A percentile compares a stretch with the other conserved stretches of the same genome.
Conservation (phyloP, 2,888 invertebrate species). For the Heliconius ismenius region DNA sequence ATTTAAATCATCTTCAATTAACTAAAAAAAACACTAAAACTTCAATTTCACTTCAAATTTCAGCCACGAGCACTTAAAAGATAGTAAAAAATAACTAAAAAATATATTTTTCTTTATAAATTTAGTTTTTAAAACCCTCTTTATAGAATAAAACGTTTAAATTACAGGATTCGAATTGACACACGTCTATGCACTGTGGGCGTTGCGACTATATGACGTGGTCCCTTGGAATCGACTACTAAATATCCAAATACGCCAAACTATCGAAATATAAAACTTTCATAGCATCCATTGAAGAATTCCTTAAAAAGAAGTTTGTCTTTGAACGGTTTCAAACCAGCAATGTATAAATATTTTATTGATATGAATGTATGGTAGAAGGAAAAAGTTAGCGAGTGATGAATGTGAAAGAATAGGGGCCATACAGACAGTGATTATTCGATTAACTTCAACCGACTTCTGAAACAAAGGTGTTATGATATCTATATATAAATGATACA, state of each 20-base stretch:
- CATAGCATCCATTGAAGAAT: constrained; percentile 30
- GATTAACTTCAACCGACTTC: constrained; percentile 14
- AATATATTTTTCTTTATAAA: constrained; percentile 26
- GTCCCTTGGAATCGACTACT: constrained; percentile 66
- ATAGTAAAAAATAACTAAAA: neutral
- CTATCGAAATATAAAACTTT: constrained; percentile 45
- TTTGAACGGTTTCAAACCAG: constrained; percentile 36
- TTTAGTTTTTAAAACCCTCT: constrained; percentile 47
- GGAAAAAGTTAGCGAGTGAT: constrained; percentile 53
- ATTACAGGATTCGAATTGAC: constrained; percentile 38
- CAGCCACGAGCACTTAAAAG: neutral
- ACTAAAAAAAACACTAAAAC: neutral
- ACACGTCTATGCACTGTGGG: constrained; percentile 75
- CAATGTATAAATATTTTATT: constrained; percentile 52
- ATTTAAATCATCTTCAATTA: constrained; percentile 37
- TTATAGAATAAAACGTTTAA: neutral
- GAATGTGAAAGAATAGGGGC: constrained; percentile 56
- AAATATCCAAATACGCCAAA: constrained; percentile 49
- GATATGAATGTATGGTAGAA: constrained; percentile 44
- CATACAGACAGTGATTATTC: constrained; percentile 52
- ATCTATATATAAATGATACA: neutral
- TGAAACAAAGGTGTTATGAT: neutral
- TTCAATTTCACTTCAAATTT: neutral
- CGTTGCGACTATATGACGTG: constrained; percentile 76
- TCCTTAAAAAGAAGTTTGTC: neutral